phyloP scores from a whole-genome alignment of 2,113 vertebrate genomes.

The Arothron firmamentum region DNA sequence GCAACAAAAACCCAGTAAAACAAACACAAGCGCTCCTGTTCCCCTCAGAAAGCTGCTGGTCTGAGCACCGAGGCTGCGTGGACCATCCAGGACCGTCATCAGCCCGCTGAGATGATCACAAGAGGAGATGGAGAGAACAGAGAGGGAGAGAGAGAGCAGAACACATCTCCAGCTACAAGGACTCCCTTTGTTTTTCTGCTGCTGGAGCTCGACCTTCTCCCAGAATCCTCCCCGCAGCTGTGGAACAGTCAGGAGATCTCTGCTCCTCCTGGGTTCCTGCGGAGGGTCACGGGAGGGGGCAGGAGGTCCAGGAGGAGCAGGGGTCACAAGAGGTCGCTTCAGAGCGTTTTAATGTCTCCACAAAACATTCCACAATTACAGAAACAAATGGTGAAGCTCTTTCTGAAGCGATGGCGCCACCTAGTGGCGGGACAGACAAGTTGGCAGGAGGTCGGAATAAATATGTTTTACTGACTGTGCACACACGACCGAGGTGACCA shows the following conservation, averaged over 20 bases:
- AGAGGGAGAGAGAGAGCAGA: conserved; percentile 12
- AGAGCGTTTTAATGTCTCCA: background rate
- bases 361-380: too few relatives aligned
- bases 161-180: too few relatives aligned
- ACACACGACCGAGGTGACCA: too few relatives aligned
- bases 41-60: background rate
- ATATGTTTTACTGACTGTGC: too few relatives aligned
- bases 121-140: conserved; percentile 29
- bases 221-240: conserved; percentile 7
- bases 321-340: conserved; percentile 4
- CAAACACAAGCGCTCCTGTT: background rate
- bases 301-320: background rate
- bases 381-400: background rate
- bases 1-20: conserved; percentile 15
- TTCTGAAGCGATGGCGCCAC: conserved; percentile 61
- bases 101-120: conserved; percentile 44
- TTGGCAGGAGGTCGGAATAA: too few relatives aligned
- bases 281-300: too few relatives aligned
- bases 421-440: conserved; percentile 61
- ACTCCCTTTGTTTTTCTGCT: background rate
- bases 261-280: too few relatives aligned
- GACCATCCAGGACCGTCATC: conserved; percentile 2
- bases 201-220: background rate
- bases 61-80: background rate
- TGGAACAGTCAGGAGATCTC: conserved; percentile 13